These are phyloP conservation scores for Oxyscelio sp. DNA, from an alignment of 2,888 invertebrate genomes.

Conservation along the genomic window DNA sequence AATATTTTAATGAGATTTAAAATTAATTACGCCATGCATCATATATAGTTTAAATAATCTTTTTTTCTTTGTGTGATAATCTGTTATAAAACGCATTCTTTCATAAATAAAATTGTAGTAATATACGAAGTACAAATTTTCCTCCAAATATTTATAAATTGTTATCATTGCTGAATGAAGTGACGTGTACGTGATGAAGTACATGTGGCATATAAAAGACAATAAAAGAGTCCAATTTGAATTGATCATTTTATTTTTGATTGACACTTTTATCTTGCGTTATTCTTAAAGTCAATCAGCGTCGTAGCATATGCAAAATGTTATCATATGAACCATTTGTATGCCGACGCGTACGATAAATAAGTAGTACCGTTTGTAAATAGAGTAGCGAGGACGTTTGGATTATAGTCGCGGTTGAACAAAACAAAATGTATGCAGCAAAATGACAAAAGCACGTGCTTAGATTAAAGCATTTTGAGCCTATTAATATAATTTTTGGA, in stretches of 20 bases:
- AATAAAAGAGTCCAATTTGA: too few relatives aligned
- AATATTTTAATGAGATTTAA: too few relatives aligned
- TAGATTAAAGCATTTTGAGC: not conserved
- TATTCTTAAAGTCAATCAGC: conserved; percentile 31
- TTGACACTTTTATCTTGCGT: conserved; percentile 21
- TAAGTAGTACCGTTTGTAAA: conserved; percentile 34
- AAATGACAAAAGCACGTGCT: conserved; percentile 34
- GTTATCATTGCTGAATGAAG: not conserved
- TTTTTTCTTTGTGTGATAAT: too few relatives aligned
- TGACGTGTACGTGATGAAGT: not conserved
- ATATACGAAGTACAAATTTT: too few relatives aligned
- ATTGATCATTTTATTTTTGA: conserved; percentile 25
- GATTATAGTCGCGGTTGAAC: conserved; percentile 1
- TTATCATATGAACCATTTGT: conserved; percentile 41
- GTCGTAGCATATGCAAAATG: conserved; percentile 8
- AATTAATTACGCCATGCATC: too few relatives aligned
- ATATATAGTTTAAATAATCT: too few relatives aligned
- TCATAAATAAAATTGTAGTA: too few relatives aligned
- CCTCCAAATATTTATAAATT: not conserved
- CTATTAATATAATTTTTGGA: too few relatives aligned
- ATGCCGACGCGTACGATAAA: conserved; percentile 25
- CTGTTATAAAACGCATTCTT: too few relatives aligned
- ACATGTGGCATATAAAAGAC: not conserved
- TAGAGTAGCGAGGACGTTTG: conserved; percentile 24
- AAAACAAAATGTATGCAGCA: conserved; percentile 9